phyloP scores from a whole-genome alignment of 2,797 vertebrate genomes.

The Cuniculus paca region DNA sequence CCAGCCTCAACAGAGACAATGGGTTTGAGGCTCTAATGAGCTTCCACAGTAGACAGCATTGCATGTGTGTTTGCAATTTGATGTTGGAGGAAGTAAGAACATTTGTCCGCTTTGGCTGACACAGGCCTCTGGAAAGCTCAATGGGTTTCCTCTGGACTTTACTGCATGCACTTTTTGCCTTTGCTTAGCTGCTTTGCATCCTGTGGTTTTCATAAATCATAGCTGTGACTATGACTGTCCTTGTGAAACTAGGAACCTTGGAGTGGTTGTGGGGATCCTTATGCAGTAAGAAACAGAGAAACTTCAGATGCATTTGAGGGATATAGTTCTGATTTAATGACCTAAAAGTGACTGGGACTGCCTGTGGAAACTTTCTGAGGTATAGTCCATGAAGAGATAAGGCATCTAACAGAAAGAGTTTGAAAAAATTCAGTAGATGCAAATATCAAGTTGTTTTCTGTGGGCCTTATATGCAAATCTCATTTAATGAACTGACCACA shows the following conservation, averaged over 20 bases:
- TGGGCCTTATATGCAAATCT: background rate
- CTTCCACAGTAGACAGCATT: background rate
- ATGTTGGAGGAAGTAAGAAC: background rate
- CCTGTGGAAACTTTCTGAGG: background rate
- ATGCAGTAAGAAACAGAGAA: background rate
- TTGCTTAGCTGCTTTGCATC: background rate
- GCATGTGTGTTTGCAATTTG: background rate
- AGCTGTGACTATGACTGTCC: background rate
- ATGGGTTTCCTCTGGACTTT: background rate
- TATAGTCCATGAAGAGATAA: background rate
- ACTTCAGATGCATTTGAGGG: background rate
- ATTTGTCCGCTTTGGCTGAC: background rate
- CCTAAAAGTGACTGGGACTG: background rate
- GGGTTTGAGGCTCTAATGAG: background rate
- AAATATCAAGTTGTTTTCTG: conserved; percentile 10
- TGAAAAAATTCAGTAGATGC: conserved; percentile 17
- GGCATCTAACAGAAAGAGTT: background rate
- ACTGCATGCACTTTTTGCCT: background rate
- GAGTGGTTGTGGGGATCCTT: background rate
- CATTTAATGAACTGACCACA: background rate
- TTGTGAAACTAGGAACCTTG: background rate
- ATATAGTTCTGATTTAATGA: background rate
- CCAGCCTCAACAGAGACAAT: background rate
- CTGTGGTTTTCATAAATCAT: background rate
- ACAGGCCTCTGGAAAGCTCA: background rate